Evolutionary conservation across 2,888 invertebrate species (phyloP).

Genomic region (Nomada ferruginata): DNA sequence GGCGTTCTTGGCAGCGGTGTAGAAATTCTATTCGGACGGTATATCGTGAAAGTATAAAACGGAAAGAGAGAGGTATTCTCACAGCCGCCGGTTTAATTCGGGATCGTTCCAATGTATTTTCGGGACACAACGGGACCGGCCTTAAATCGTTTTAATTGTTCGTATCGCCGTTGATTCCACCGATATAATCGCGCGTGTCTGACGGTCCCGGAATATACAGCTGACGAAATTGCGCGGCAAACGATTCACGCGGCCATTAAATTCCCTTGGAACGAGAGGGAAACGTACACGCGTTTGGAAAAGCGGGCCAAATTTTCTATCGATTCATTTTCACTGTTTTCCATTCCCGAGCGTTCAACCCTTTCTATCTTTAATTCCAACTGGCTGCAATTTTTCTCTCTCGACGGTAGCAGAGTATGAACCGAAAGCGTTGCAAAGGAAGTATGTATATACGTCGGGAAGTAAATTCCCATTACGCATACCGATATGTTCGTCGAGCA

Average conservation of each 20-base stretch:
- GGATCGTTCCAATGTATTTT: conserved; percentile 69
- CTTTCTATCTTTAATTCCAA: too few relatives aligned
- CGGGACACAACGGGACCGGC: conserved; percentile 63
- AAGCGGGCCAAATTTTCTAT: background rate
- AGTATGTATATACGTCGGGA: background rate
- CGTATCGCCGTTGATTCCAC: conserved; percentile 47
- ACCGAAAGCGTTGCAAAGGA: background rate
- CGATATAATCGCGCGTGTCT: conserved; percentile 44
- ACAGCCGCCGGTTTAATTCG: conserved; percentile 56
- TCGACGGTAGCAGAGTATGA: too few relatives aligned
- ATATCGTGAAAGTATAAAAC: background rate
- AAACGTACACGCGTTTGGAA: background rate
- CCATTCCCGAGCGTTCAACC: background rate
- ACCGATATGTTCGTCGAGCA: conserved; percentile 12
- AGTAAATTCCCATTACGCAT: conserved; percentile 19
- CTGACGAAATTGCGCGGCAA: conserved; percentile 20
- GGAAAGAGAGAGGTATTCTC: background rate
- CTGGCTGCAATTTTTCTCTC: too few relatives aligned
- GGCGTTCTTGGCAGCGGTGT: conserved; percentile 31
- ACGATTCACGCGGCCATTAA: conserved; percentile 13
- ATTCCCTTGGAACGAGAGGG: background rate
- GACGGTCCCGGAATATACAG: conserved; percentile 17
- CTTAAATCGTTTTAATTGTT: conserved; percentile 72
- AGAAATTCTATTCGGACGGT: too few relatives aligned
- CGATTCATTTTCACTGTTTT: background rate